Base-by-base conservation (phyloP, 1,140 invertebrate species). In the Drosophila seguyi region DNA sequence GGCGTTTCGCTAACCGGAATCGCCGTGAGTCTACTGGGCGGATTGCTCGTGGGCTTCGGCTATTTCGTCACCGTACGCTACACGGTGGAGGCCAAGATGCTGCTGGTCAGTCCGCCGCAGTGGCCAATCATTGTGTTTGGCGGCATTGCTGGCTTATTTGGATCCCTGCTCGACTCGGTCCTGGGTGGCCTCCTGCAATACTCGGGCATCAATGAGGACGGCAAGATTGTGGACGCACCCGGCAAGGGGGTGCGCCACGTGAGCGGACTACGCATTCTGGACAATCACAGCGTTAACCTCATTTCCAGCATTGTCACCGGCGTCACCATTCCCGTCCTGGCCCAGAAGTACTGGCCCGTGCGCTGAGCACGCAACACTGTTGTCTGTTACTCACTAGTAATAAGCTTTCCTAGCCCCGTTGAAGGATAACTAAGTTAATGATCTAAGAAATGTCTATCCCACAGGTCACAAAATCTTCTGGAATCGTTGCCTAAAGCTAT, bases 221-320 rank as follows among this genome's bases (percentile, higher is more conserved):
- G 96, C 31, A 94, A 94, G 77, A 95, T 98, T 71, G 97, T 97
- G 0, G 96, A 97, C 63, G 93, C 94, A 38, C 95, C 96, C 22
- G 96, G 95, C 22, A 93, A 94, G 75, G 94, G 95, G 29, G 94
- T 98, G 1, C 95, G 95, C 63, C 95, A 97, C 88, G 97, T 98
- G 55, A 95, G 95, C 90, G 98, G 98, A 25, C 92, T 94, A 63
- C 94, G 95, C 75, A 93, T 98, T 47, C 92, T 99, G n/a, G 97
- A 98, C 91, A 98, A 98, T 92, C 97, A 98, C 84, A 96, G 96
- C 93, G 97, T 99, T 0, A 99, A 98, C 93, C 94, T 99, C 18
- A 93, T 98, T 53, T 96, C 97, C 0, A 96, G 95, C 60, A 94
- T 98, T 42, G 92, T 96, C 2, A 97, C 96, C 69, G 96, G 95